Conservation (phyloP, 2,797 vertebrate genomes). For the Streptopelia turtur region DNA sequence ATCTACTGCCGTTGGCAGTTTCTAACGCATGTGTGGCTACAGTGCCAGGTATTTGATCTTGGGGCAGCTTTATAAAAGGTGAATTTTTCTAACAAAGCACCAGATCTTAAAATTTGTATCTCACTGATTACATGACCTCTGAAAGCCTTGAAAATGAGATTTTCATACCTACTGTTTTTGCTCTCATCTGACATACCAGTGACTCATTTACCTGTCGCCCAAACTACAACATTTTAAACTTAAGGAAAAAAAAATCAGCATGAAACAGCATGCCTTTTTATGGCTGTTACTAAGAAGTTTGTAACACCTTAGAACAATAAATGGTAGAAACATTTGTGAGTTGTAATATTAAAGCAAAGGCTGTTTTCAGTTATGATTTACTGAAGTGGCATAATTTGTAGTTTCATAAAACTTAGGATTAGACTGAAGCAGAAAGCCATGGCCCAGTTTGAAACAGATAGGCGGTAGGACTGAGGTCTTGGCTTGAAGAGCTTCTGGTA, state of each 20-base stretch:
- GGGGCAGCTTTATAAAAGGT: neutral
- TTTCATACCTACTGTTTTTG: conserved; percentile 24
- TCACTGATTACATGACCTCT: neutral
- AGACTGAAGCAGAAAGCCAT: neutral
- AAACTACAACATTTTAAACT: neutral
- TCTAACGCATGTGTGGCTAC: neutral
- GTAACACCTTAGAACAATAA: neutral
- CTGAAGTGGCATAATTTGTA: neutral
- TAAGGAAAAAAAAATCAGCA: neutral
- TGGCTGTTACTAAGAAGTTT: neutral
- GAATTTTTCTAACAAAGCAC: neutral
- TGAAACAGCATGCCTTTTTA: neutral
- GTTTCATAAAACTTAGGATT: neutral
- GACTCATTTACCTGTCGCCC: conserved; percentile 43
- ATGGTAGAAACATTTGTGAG: neutral
- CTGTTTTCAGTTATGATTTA: neutral
- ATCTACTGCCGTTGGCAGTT: neutral
- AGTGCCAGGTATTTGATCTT: neutral
- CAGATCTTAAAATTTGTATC: neutral
- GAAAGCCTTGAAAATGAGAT: neutral
- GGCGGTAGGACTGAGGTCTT: neutral
- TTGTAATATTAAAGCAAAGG: neutral
- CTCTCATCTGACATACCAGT: neutral
- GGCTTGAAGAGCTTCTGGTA: neutral
- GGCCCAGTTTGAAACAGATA: neutral